phyloP scores from a whole-genome alignment of 2,888 invertebrate genomes.

The Hermaeophaga mercurialis region DNA sequence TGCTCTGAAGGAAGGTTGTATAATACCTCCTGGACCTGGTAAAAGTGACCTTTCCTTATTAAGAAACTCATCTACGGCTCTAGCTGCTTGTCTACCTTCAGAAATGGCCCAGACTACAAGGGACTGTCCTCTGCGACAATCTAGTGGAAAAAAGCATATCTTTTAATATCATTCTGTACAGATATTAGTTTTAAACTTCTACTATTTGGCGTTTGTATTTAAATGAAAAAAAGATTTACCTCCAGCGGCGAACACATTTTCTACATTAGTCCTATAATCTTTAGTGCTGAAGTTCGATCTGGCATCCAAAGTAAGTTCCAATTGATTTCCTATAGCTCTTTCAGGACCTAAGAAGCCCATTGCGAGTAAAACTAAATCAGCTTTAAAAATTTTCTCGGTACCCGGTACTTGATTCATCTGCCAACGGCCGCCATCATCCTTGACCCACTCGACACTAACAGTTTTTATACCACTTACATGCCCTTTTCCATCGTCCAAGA shows the following conservation, averaged over 20 bases:
- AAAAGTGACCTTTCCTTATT: conserved; percentile 77
- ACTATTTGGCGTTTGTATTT: too few relatives aligned
- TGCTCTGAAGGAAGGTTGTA: conserved; percentile 56
- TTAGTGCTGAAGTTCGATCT: conserved; percentile 90
- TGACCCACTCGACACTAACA: conserved; percentile 91
- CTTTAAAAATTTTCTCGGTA: conserved; percentile 77
- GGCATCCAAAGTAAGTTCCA: conserved; percentile 80
- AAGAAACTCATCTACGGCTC: conserved; percentile 88
- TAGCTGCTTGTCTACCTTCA: conserved; percentile 97
- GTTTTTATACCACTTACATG: conserved; percentile 91
- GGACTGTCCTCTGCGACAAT: conserved; percentile 98
- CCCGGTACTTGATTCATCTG: conserved; percentile 87
- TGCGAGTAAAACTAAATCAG: conserved; percentile 92
- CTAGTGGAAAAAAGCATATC: conserved; percentile 57
- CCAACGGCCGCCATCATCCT: conserved; percentile 91
- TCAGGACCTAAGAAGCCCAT: conserved; percentile 99
- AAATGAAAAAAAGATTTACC: conserved; percentile 72
- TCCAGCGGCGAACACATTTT: conserved; percentile 93
- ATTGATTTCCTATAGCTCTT: conserved; percentile 82
- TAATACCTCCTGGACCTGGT: conserved; percentile 92
- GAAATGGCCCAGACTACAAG: conserved; percentile 98
- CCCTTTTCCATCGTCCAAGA: conserved; percentile 86
- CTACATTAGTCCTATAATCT: conserved; percentile 89
- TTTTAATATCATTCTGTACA: not conserved
- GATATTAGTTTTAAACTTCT: not conserved